Conservation (phyloP, 2,797 vertebrate species). For the Schizopygopsis malacanthus region DNA sequence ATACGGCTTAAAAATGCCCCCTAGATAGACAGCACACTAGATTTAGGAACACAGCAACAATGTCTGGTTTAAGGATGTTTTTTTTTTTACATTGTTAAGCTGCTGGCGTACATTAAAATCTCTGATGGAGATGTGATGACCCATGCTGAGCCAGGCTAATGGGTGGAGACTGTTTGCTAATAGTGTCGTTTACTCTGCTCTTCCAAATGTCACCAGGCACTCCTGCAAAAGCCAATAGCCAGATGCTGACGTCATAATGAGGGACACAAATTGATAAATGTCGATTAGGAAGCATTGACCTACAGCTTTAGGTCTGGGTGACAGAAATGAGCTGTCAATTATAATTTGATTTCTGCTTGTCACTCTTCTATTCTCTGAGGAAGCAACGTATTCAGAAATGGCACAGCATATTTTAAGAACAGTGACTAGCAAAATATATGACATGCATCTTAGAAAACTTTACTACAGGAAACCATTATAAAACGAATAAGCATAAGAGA, state of each 20-base stretch:
- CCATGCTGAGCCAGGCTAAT: slow-evolving; percentile 67
- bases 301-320: slow-evolving; percentile 39
- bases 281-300: slow-evolving; percentile 46
- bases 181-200: slow-evolving; percentile 61
- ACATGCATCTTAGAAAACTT: neutral
- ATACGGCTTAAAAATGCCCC: neutral
- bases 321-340: slow-evolving; percentile 19
- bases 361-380: neutral
- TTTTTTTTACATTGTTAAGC: neutral
- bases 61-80: neutral
- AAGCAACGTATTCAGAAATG: neutral
- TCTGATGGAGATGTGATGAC: slow-evolving; percentile 64
- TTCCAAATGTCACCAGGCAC: slow-evolving; percentile 72
- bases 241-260: slow-evolving; percentile 34
- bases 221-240: slow-evolving; percentile 43
- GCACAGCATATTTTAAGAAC: neutral
- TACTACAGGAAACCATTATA: neutral
- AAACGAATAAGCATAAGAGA: neutral
- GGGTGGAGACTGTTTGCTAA: slow-evolving; percentile 70
- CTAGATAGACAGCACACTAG: neutral
- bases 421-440: neutral
- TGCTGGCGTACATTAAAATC: slow-evolving; percentile 40
- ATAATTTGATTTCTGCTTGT: neutral
- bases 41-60: neutral
- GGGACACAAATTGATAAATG: slow-evolving; percentile 35